A percentile compares a stretch with the other conserved stretches of the same genome.
Conservation (phyloP, 2,113 vertebrate genomes). For the Struthio camelus region DNA sequence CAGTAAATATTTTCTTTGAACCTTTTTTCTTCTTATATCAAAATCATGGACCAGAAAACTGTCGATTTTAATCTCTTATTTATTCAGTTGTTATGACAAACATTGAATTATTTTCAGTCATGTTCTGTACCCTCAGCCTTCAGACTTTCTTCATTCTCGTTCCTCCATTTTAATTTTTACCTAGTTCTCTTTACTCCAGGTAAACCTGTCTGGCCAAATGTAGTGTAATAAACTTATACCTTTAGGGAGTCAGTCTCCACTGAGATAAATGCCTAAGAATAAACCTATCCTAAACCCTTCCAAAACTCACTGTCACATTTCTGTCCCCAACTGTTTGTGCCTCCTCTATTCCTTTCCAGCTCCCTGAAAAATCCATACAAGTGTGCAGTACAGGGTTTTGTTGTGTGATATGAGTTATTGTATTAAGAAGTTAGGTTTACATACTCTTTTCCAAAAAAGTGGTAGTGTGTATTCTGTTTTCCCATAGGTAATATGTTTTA, state of each 20-base stretch:
- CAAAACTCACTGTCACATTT: background rate
- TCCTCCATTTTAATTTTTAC: constrained; percentile 15
- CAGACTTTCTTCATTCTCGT: background rate
- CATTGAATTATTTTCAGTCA: background rate
- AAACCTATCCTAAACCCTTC: background rate
- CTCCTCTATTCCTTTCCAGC: background rate
- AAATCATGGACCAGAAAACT: background rate
- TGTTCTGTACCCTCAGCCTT: background rate
- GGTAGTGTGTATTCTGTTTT: background rate
- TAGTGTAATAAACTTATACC: background rate
- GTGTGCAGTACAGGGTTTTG: background rate
- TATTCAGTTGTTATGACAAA: too few species aligned
- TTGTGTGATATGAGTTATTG: background rate
- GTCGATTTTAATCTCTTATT: background rate
- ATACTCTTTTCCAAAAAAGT: background rate
- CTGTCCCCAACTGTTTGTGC: background rate
- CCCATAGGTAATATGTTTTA: background rate
- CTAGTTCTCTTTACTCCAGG: background rate
- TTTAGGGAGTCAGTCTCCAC: background rate
- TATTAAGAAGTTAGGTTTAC: background rate
- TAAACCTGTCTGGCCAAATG: background rate
- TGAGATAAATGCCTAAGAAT: background rate
- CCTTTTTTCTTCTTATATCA: background rate
- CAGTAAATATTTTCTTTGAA: background rate
- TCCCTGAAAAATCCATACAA: background rate